These are phyloP conservation scores for Hippopotamus amphibius DNA, from an alignment of 2,113 vertebrate species.

Conservation along the genomic window DNA sequence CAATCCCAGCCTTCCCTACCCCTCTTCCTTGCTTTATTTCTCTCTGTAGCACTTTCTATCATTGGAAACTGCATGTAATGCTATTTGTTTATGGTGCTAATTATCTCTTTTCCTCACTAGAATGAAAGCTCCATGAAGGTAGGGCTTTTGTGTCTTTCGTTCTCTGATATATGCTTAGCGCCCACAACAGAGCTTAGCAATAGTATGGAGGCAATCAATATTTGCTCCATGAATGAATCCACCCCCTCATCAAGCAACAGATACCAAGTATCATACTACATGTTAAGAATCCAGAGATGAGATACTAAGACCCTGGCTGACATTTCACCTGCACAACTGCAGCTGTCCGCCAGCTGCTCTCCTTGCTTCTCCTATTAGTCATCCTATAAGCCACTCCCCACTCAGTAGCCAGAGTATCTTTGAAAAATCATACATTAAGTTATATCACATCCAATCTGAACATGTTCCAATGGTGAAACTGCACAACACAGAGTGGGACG, in stretches of 20 bases:
- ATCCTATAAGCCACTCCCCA: not conserved
- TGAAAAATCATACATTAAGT: not conserved
- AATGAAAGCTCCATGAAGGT: not conserved
- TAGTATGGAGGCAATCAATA: not conserved
- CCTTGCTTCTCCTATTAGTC: not conserved
- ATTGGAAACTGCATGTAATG: not conserved
- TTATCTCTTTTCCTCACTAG: not conserved
- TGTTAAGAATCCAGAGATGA: not conserved
- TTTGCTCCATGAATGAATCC: not conserved
- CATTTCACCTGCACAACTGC: not conserved
- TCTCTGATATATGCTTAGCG: not conserved
- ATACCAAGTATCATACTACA: not conserved
- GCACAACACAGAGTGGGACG: not conserved
- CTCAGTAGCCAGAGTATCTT: not conserved
- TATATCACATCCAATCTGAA: not conserved
- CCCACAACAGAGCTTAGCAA: not conserved
- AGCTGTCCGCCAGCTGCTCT: not conserved
- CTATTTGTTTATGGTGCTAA: not conserved
- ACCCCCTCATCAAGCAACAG: not conserved
- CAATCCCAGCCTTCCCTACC: not conserved
- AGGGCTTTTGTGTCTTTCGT: not conserved
- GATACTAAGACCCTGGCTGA: not conserved
- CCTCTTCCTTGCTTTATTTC: not conserved
- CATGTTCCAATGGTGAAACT: not conserved
- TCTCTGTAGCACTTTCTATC: not conserved